phyloP scores from a whole-genome alignment of 2,113 vertebrate species.

The Egretta garzetta region DNA sequence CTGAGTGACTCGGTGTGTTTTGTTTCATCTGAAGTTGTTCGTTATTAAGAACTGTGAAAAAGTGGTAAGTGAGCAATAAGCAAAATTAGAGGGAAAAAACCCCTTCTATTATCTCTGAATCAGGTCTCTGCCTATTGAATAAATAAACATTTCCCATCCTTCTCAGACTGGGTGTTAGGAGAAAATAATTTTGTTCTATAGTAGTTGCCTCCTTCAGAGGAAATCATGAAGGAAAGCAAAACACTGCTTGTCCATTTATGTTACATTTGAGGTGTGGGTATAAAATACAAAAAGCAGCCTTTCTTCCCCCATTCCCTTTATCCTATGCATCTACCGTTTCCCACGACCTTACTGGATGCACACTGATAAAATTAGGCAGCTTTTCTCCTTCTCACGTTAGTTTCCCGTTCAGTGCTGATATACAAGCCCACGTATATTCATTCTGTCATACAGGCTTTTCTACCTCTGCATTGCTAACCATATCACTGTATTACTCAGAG shows the following conservation, averaged over 20 bases:
- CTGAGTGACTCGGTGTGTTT: not conserved
- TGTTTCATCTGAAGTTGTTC: not conserved
- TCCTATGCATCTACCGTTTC: not conserved
- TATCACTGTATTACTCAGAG: constrained; percentile 53
- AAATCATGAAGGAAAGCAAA: not conserved
- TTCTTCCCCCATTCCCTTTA: not conserved
- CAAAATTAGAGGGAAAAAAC: not conserved
- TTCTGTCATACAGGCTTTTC: constrained; percentile 7
- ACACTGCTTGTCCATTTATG: not conserved
- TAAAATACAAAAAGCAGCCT: not conserved
- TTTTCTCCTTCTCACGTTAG: not conserved
- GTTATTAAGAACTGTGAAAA: not conserved
- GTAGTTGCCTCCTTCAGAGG: not conserved
- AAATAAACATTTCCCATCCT: not conserved
- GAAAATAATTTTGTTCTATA: not conserved
- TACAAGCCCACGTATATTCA: not conserved
- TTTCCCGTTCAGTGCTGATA: not conserved
- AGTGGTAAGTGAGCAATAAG: not conserved
- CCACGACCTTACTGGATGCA: not conserved
- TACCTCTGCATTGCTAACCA: constrained; percentile 42
- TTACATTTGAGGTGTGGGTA: not conserved
- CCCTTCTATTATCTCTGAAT: not conserved
- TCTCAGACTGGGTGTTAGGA: not conserved
- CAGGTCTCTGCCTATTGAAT: not conserved
- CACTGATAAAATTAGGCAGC: not conserved